phyloP scores from a whole-genome alignment of 2,888 invertebrate species.

The Eupithecia abbreviata region DNA sequence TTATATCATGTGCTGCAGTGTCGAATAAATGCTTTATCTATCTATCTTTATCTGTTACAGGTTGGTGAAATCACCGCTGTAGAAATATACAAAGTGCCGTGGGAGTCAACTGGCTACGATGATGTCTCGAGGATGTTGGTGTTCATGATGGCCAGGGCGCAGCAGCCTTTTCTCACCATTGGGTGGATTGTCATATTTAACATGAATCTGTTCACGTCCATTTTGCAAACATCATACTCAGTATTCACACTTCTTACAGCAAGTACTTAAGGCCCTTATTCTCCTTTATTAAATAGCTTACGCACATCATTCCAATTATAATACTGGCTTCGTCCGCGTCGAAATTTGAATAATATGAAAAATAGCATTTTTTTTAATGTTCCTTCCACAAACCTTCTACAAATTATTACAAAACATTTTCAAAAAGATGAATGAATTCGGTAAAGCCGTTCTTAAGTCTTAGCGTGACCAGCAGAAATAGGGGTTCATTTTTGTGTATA shows the following conservation, averaged over 20 bases:
- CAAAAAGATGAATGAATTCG: too few relatives aligned
- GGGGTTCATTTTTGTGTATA: too few relatives aligned
- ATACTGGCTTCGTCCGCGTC: too few relatives aligned
- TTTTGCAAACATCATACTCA: constrained; percentile 9
- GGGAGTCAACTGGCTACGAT: neutral
- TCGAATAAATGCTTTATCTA: too few relatives aligned
- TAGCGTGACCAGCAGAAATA: too few relatives aligned
- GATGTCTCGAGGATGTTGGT: neutral
- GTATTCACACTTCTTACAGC: constrained; percentile 9
- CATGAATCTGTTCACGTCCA: constrained; percentile 10
- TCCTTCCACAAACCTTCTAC: too few relatives aligned
- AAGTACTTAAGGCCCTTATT: neutral
- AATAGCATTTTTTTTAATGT: too few relatives aligned
- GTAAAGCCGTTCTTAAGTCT: too few relatives aligned
- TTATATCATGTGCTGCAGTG: too few relatives aligned
- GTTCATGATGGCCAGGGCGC: neutral
- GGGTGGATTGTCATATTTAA: constrained; percentile 12
- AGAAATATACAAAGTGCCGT: neutral
- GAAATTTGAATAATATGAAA: too few relatives aligned
- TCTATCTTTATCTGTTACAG: too few relatives aligned
- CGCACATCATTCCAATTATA: neutral
- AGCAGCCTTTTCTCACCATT: neutral
- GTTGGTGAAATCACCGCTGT: neutral
- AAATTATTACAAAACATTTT: too few relatives aligned
- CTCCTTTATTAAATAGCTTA: neutral